Conservation (phyloP, 2,888 invertebrate species). For the Geophilus truncorum region DNA sequence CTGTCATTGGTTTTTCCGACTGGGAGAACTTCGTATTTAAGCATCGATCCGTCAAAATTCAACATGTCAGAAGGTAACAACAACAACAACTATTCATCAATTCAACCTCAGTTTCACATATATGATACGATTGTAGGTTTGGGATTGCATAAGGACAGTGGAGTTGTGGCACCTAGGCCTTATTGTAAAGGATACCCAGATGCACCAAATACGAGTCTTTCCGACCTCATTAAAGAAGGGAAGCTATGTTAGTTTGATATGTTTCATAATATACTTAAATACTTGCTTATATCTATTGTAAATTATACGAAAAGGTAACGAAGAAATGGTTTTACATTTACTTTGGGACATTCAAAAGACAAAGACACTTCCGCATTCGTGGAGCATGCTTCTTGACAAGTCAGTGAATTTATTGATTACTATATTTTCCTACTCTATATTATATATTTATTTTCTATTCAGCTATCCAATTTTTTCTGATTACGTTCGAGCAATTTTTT, state of each 20-base stretch:
- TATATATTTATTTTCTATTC: slow-evolving; percentile 36
- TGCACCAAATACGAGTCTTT: not conserved
- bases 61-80: not conserved
- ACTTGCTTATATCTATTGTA: too few species aligned
- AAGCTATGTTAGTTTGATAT: not conserved
- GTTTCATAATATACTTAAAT: too few species aligned
- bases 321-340: slow-evolving; percentile 2
- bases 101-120: too few species aligned
- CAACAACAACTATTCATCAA: too few species aligned
- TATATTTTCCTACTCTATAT: slow-evolving; percentile 29
- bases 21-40: not conserved
- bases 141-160: not conserved
- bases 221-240: not conserved
- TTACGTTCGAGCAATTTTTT: not conserved
- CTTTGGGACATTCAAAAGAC: slow-evolving; percentile 33
- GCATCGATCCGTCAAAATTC: not conserved
- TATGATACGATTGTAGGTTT: too few species aligned
- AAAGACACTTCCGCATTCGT: not conserved
- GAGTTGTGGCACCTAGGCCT: not conserved
- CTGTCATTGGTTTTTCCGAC: not conserved
- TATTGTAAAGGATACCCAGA: not conserved
- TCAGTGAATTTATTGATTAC: not conserved
- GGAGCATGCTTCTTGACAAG: not conserved
- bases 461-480: slow-evolving; percentile 28
- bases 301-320: slow-evolving; percentile 2